Percentiles rank a stretch among this genome's conserved stretches.
Evolutionary conservation across 2,797 vertebrate species (phyloP).

Genomic region (Peromyscus eremicus): DNA sequence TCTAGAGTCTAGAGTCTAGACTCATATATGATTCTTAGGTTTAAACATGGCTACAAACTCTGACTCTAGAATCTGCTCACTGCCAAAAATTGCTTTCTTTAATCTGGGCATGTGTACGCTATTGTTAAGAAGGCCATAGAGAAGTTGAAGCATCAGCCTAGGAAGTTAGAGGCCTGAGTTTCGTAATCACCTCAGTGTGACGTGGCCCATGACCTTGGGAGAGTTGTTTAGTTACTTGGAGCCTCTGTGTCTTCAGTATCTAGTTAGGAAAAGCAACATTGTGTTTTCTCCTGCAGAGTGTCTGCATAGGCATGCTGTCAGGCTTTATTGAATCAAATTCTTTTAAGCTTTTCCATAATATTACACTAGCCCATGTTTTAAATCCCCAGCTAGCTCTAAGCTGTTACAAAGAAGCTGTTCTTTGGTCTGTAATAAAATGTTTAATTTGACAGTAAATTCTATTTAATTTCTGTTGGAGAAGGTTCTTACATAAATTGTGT

Average conservation of each 20-base stretch:
- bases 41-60: slow-evolving; percentile 64
- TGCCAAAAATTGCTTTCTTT: slow-evolving; percentile 61
- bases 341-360: neutral
- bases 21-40: slow-evolving; percentile 13
- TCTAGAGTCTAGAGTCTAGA: neutral
- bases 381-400: neutral
- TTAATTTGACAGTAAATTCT: neutral
- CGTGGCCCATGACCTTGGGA: slow-evolving; percentile 58
- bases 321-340: neutral
- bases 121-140: slow-evolving; percentile 52
- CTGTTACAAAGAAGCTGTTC: neutral
- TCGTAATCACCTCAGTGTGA: neutral
- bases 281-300: neutral
- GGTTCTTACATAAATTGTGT: slow-evolving; percentile 50
- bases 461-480: neutral
- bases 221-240: neutral
- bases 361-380: neutral
- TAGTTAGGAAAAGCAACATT: neutral
- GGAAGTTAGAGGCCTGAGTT: neutral
- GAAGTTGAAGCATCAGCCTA: neutral
- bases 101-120: slow-evolving; percentile 72
- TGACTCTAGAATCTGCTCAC: slow-evolving; percentile 30
- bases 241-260: neutral
- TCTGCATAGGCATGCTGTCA: neutral
- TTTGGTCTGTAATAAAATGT: neutral